These are phyloP conservation scores for Xanthia icteritia DNA, from an alignment of 2,888 invertebrate species.

Conservation along the genomic window DNA sequence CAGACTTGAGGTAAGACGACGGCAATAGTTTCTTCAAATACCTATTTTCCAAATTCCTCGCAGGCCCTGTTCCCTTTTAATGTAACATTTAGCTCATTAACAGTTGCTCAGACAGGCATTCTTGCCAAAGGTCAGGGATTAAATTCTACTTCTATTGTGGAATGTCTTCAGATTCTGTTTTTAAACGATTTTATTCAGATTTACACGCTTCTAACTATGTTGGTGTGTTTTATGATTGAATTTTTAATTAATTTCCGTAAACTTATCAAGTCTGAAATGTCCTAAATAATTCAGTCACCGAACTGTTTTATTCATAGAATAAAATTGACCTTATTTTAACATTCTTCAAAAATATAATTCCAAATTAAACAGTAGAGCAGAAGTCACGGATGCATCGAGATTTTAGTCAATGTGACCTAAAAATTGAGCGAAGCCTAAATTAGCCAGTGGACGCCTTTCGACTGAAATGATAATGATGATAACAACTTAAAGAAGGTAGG, in stretches of 20 bases:
- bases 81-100: constrained; percentile 22
- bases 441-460: neutral
- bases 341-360: neutral
- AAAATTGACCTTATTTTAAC: neutral
- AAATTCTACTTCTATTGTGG: neutral
- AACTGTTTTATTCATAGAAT: neutral
- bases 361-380: neutral
- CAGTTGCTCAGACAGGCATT: constrained; percentile 1
- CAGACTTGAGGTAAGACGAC: no score
- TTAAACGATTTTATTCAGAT: neutral
- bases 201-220: neutral
- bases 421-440: no score
- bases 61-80: no score
- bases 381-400: no score
- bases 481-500: no score
- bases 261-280: neutral
- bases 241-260: neutral
- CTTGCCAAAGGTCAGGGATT: constrained; percentile 28
- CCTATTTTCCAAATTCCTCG: no score
- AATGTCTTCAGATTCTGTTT: neutral
- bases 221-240: neutral
- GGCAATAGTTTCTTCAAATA: no score
- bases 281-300: neutral
- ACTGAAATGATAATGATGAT: neutral
- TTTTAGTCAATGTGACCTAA: no score